Conservation (phyloP, 2,888 invertebrate genomes). For the Morpho deidamia region DNA sequence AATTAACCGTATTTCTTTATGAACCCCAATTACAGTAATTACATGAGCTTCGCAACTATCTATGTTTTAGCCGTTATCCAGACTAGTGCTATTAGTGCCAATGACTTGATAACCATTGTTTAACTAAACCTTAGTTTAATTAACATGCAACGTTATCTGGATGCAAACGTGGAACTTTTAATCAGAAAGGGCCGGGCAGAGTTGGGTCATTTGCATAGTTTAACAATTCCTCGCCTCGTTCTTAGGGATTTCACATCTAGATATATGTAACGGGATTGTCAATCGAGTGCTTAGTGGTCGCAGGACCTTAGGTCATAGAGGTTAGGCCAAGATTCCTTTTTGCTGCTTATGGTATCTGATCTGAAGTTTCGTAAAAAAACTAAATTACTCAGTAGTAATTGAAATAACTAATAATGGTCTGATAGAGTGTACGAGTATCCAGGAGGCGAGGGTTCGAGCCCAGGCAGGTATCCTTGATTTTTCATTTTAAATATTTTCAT, state of each 20-base stretch:
- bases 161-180: constrained; percentile 41
- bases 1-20: too few relatives aligned
- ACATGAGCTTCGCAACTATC: not conserved
- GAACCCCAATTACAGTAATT: constrained; percentile 4
- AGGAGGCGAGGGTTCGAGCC: too few relatives aligned
- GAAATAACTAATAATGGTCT: too few relatives aligned
- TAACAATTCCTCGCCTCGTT: constrained; percentile 65
- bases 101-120: constrained; percentile 31
- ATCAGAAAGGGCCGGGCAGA: constrained; percentile 30
- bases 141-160: constrained; percentile 49
- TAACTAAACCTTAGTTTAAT: constrained; percentile 40
- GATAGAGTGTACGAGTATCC: too few relatives aligned
- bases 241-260: constrained; percentile 36
- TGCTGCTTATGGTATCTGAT: not conserved
- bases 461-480: too few relatives aligned
- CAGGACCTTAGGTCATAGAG: constrained; percentile 14
- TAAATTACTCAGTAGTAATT: too few relatives aligned
- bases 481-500: too few relatives aligned
- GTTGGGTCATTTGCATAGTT: constrained; percentile 61
- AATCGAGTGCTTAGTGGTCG: constrained; percentile 15
- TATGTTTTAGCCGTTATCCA: not conserved
- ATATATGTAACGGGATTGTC: constrained; percentile 26
- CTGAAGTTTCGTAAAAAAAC: not conserved
- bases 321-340: constrained; percentile 1
- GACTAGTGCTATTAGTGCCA: constrained; percentile 28